A percentile compares a stretch with the other conserved stretches of the same genome.
phyloP scores from a whole-genome alignment of 2,113 vertebrate species.

The Hippocampus abdominalis region DNA sequence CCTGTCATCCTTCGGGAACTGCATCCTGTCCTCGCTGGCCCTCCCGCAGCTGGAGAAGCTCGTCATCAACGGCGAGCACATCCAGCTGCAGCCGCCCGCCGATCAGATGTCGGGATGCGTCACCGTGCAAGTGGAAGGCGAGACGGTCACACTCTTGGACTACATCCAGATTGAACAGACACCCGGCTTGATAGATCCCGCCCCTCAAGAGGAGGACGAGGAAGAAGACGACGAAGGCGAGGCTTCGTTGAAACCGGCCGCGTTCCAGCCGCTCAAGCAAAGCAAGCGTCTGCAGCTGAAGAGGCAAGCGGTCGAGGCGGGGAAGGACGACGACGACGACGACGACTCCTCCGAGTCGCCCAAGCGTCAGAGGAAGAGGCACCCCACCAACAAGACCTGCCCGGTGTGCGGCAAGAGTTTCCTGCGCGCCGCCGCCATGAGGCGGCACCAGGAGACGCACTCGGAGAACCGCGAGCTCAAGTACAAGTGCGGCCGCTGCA shows the following conservation, averaged over 20 bases:
- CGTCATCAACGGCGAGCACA: conserved; percentile 48
- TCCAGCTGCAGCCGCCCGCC: conserved; percentile 33
- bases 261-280: conserved; percentile 65
- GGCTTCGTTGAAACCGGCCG: conserved; percentile 43
- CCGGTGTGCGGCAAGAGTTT: conserved; percentile 64
- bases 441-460: conserved; percentile 64
- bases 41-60: conserved; percentile 66
- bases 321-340: conserved; percentile 21
- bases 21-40: conserved; percentile 68
- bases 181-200: conserved; percentile 15
- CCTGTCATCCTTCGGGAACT: conserved; percentile 64
- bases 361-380: conserved; percentile 56
- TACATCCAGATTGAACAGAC: conserved; percentile 60
- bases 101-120: conserved; percentile 52
- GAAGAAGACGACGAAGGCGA: neutral
- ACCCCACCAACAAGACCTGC: conserved; percentile 56
- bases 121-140: conserved; percentile 63
- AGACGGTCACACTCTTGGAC: conserved; percentile 63
- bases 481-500: conserved; percentile 60
- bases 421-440: conserved; percentile 64
- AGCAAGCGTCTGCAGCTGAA: conserved; percentile 62
- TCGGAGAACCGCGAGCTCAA: conserved; percentile 56
- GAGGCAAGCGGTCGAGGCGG: conserved; percentile 13
- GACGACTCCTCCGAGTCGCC: neutral
- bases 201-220: neutral